Base-by-base conservation (phyloP, 1,140 invertebrate species). In the Temnothorax nylanderi region DNA sequence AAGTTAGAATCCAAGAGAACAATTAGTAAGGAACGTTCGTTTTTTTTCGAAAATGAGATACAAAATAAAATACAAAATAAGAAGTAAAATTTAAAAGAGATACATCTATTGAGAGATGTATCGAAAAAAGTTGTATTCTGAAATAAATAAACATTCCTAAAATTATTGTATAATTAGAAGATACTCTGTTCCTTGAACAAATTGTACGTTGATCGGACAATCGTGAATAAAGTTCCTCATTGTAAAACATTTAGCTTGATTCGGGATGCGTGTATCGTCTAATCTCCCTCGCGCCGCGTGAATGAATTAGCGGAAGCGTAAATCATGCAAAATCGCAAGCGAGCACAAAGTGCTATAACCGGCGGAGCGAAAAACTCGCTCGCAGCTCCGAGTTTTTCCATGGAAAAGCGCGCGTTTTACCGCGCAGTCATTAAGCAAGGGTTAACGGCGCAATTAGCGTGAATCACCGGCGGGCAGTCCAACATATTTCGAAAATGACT, bases 401-500 rank as follows among this genome's bases (percentile, higher is more conserved):
- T 56, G 80, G 80, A 84, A 84, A 84, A 84, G 80, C 54, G 41
- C 54, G 54, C 41, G 54, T 84, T 84, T 84, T 84, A 84, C 56
- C 54, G 56, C 69, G 80, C 54, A 37, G 69, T 84, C 80, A 84
- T 84, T 84, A 84, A 84, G 54, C 69, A 56, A 84, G 80, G 80
- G 80, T 84, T 84, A 84, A 84, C 80, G 69, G 69, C 54, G 69
- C 80, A 84, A 84, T 84, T 84, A 84, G 41, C 69, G 69, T 74
- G 67, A 58, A 82, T 82, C 69, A 56, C 80, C 69, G 41, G 18
- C 80, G 71, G 67, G n/a, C 26, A 41, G 65, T 26, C 51, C 65
- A 69, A 82, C 69, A 41, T 51, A 72, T 84, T 84, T 74, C 41
- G 80, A 84, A 84, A 84, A 84, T 84, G 54, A 84, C 69, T 60